Base-by-base conservation (phyloP, 2,888 invertebrate species). In the Epiblema foenella region DNA sequence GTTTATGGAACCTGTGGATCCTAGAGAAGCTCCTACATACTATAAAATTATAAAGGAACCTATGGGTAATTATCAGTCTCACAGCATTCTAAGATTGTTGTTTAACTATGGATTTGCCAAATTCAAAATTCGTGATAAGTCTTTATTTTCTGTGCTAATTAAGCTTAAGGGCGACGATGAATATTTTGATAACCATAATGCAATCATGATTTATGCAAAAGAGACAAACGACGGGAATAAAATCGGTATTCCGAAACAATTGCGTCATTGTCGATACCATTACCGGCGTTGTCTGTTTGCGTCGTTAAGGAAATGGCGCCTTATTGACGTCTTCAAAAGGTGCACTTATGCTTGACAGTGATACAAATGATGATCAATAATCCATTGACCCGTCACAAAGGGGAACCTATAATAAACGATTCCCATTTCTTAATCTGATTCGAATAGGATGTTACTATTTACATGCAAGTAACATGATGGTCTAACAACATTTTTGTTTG, bases 1-100 rank as follows among this genome's bases (percentile, higher is more conserved):
- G 20, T 99, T 99, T 90, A 96, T 98, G 95, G 98, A 98, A 93
- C 98, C 99, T 37, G 99, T 99, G 10, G 98, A 99, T 93, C 97
- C 98, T 37, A 96, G 96, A 81, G 98, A 99, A 94, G 99, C 98
- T 64, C 99, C 99, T 10, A 98, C 99, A 89, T 99, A 99, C 91
- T 98, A 98, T 87, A 97, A 97, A 94, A 97, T 98, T 73, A 98
- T 98, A 74, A 98, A 98, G 89, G 98, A 98, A 91, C 98, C 98
- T 72, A 98, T 98, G 98, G 98, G 98, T 92, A 77, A 33, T 60
- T 39, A 17, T 33, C 11, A 24, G 52, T 15, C 12, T n/a, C n/a
- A 3, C n/a, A 57, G 10, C 2, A 10, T 49, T 46, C 15, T 15
- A 17, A 24, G 11, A 57, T 18, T 58, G 18, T 5, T 5, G 24